Percentiles rank a stretch among this genome's conserved stretches.
These are phyloP conservation scores for Hylaea fasciaria DNA, from an alignment of 2,888 invertebrate species.

Conservation along the genomic window DNA sequence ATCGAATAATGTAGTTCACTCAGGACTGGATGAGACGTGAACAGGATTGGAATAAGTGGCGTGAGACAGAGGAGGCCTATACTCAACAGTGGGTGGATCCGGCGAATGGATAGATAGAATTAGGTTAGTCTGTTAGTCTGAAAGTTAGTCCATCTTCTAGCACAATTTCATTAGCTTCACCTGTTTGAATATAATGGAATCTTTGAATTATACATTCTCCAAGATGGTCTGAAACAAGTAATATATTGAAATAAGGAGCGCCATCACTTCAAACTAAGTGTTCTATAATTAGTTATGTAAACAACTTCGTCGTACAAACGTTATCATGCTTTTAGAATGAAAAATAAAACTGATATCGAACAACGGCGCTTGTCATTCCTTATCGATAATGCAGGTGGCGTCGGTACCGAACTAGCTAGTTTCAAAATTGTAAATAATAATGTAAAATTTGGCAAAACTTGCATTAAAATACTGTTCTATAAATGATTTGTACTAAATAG, in stretches of 20 bases:
- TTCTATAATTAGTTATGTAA: conserved; percentile 17
- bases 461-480: background rate
- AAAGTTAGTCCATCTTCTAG: too few species aligned
- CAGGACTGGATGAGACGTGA: too few species aligned
- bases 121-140: too few species aligned
- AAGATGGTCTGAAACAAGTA: background rate
- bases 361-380: conserved; percentile 10
- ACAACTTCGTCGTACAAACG: conserved; percentile 8
- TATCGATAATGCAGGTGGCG: conserved; percentile 3
- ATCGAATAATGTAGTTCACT: too few species aligned
- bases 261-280: background rate
- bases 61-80: too few species aligned
- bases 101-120: too few species aligned
- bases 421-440: too few species aligned
- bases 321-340: conserved; percentile 15
- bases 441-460: background rate
- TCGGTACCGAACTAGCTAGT: background rate
- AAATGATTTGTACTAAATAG: background rate
- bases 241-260: background rate
- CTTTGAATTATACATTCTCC: too few species aligned
- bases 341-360: conserved; percentile 2
- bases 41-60: too few species aligned
- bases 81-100: too few species aligned
- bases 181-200: too few species aligned
- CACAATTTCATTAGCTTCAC: too few species aligned